These are phyloP conservation scores for Cyanistes caeruleus DNA, from an alignment of 2,113 vertebrate species.

Conservation along the genomic window DNA sequence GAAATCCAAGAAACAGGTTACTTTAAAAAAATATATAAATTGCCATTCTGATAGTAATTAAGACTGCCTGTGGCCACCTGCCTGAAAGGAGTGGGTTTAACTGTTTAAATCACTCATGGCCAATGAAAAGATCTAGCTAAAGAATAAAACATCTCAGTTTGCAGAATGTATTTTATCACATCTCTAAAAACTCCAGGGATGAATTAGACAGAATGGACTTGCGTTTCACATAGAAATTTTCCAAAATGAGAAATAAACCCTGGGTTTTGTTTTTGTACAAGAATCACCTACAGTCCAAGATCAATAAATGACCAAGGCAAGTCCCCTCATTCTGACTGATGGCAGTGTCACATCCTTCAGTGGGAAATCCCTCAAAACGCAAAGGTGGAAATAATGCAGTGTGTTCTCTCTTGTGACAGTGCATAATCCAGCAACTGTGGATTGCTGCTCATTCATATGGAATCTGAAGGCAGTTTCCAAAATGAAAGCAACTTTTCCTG, in stretches of 20 bases:
- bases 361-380: background rate
- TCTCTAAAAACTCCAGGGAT: background rate
- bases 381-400: background rate
- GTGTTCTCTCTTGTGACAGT: background rate
- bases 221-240: background rate
- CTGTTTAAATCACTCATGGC: background rate
- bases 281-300: background rate
- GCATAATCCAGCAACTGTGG: background rate
- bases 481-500: background rate
- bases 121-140: background rate
- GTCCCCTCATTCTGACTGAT: background rate
- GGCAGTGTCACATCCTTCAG: background rate
- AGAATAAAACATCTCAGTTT: background rate
- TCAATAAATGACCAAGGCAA: background rate
- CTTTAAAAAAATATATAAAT: background rate
- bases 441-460: background rate
- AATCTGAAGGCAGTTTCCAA: background rate
- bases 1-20: background rate
- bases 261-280: background rate
- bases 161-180: background rate
- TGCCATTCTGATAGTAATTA: background rate
- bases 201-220: background rate
- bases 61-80: background rate
- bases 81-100: background rate
- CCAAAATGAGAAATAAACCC: background rate